A percentile compares a stretch with the other conserved stretches of the same genome.
Evolutionary conservation across 2,888 invertebrate species (phyloP).

Genomic region (Ischnus inquisitorius): DNA sequence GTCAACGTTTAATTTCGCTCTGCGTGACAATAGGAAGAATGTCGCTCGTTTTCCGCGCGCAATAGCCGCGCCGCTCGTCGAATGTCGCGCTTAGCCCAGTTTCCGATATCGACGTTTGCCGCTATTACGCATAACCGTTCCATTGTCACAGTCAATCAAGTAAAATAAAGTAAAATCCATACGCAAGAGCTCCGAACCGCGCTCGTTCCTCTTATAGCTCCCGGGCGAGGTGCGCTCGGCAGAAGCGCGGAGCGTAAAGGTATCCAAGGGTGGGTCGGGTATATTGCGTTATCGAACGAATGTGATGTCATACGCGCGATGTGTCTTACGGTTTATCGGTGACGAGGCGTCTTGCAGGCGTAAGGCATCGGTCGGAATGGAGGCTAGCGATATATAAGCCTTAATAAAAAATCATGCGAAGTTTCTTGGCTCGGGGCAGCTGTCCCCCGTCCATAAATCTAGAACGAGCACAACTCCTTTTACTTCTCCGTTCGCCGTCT

Average conservation of each 20-base stretch:
- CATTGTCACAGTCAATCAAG: not conserved
- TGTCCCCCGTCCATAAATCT: slow-evolving; percentile 52
- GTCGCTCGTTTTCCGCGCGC: not conserved
- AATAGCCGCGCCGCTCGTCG: not conserved
- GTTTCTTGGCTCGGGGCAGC: slow-evolving; percentile 55
- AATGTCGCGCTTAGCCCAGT: slow-evolving; percentile 7
- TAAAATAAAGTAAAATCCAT: not conserved
- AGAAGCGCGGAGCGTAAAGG: not conserved
- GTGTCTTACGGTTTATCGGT: slow-evolving; percentile 8
- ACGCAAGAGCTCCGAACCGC: not conserved
- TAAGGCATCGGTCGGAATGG: slow-evolving; percentile 20
- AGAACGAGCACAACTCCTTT: slow-evolving; percentile 44
- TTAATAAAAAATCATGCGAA: slow-evolving; percentile 63
- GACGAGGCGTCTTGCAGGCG: slow-evolving; percentile 25
- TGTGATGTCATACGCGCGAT: slow-evolving; percentile 25
- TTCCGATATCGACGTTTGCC: not conserved
- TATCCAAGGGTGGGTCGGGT: not conserved
- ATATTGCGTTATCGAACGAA: slow-evolving; percentile 39
- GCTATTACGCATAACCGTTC: not conserved
- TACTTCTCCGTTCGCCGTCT: not conserved
- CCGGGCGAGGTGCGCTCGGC: not conserved
- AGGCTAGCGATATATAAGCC: slow-evolving; percentile 43
- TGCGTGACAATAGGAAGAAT: not conserved
- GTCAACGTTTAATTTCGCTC: not conserved
- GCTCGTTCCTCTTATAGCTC: not conserved